Evolutionary conservation across 2,113 vertebrate genomes (phyloP).

Genomic region (Otocyon megalotis): DNA sequence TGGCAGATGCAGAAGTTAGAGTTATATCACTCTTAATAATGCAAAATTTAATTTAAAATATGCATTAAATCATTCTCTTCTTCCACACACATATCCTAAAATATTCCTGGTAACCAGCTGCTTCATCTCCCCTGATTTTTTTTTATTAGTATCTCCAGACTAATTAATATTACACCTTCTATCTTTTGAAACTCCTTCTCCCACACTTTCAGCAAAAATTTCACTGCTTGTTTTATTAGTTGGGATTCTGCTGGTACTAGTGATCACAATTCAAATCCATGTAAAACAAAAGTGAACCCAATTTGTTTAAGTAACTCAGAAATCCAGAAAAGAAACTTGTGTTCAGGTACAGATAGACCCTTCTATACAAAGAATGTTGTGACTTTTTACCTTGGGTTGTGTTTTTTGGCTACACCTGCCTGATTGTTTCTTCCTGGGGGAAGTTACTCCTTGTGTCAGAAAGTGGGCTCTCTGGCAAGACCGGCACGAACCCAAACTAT

Average conservation of each 20-base stretch:
- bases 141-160: neutral
- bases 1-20: neutral
- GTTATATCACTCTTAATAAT: neutral
- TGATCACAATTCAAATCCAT: neutral
- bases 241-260: neutral
- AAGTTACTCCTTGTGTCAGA: neutral
- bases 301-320: neutral
- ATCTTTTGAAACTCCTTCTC: neutral
- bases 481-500: neutral
- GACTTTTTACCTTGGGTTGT: neutral
- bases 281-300: neutral
- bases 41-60: neutral
- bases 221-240: neutral
- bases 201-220: neutral
- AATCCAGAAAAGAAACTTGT: neutral
- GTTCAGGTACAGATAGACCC: neutral
- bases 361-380: neutral
- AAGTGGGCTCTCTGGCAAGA: neutral
- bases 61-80: neutral
- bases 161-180: neutral
- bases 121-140: neutral
- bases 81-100: neutral
- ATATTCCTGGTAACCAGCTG: neutral
- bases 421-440: neutral
- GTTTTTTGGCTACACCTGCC: neutral